These are phyloP conservation scores for Gasteruption jaculator DNA, from an alignment of 2,888 invertebrate genomes.

Conservation along the genomic window DNA sequence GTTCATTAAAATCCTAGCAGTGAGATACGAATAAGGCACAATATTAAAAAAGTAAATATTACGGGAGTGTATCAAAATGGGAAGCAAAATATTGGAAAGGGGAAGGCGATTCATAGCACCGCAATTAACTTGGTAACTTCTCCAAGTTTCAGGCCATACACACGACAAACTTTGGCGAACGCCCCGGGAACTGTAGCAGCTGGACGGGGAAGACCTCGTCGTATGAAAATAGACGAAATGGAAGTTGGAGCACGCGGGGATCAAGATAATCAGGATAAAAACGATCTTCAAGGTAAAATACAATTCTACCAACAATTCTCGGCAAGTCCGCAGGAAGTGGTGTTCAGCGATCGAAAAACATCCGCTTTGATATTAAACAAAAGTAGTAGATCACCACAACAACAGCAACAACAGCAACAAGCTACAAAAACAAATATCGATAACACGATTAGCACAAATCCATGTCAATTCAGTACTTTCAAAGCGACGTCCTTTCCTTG, in stretches of 20 bases:
- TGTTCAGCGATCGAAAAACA: constrained; percentile 54
- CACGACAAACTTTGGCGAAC: constrained; percentile 45
- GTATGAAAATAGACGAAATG: constrained; percentile 35
- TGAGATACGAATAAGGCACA: no score
- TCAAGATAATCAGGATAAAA: constrained; percentile 47
- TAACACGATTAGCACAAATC: constrained; percentile 20
- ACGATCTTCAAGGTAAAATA: constrained; percentile 48
- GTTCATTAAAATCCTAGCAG: no score
- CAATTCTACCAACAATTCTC: constrained; percentile 46
- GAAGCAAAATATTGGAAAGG: no score
- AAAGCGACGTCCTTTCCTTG: no score
- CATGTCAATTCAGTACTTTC: constrained; percentile 42
- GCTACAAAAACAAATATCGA: constrained; percentile 8
- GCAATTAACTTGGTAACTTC: neutral
- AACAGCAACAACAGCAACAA: no score
- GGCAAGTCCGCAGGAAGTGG: constrained; percentile 44
- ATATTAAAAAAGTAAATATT: no score
- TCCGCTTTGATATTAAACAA: constrained; percentile 12
- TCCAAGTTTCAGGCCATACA: constrained; percentile 42
- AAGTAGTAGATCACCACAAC: constrained; percentile 1
- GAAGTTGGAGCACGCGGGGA: constrained; percentile 39
- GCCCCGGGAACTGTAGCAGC: constrained; percentile 40
- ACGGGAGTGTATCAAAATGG: no score
- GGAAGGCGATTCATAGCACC: no score
- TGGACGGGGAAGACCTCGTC: constrained; percentile 31